These are phyloP conservation scores for Perccottus glenii DNA, from an alignment of 2,113 vertebrate species.

Conservation along the genomic window DNA sequence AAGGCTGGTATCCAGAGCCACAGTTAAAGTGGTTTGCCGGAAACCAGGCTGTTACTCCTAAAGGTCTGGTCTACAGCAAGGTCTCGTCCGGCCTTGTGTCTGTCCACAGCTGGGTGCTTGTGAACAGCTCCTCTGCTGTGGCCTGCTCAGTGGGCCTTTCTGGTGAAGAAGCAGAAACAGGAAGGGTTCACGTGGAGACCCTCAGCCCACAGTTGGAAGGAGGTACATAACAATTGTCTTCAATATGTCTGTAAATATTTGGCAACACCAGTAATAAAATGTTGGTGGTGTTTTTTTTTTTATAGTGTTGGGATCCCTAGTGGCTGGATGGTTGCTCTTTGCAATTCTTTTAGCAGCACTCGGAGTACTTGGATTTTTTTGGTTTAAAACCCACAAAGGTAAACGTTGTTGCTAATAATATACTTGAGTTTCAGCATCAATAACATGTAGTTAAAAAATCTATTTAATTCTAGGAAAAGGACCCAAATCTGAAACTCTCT, in stretches of 20 bases:
- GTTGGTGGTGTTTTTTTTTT: not conserved
- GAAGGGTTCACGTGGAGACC: constrained; percentile 11
- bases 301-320: not conserved
- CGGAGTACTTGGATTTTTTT: constrained; percentile 6
- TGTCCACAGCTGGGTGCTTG: constrained; percentile 63
- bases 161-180: constrained; percentile 15
- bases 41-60: not conserved
- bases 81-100: constrained; percentile 26
- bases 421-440: not conserved
- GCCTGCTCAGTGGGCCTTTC: constrained; percentile 60
- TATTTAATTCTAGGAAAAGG: constrained; percentile 14
- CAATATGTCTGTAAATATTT: not conserved
- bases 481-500: not conserved
- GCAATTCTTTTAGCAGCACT: accelerated
- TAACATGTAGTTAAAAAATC: not conserved
- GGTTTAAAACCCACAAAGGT: constrained; percentile 27
- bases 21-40: constrained; percentile 46
- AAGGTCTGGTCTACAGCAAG: not conserved
- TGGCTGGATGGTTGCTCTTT: constrained; percentile 40
- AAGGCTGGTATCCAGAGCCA: constrained; percentile 71
- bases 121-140: constrained; percentile 26
- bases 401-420: not conserved
- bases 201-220: accelerated
- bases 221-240: not conserved
- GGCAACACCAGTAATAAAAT: accelerated